A percentile compares a stretch with the other conserved stretches of the same genome.
phyloP scores from a whole-genome alignment of 2,888 invertebrate species.

The Plebejus argus region DNA sequence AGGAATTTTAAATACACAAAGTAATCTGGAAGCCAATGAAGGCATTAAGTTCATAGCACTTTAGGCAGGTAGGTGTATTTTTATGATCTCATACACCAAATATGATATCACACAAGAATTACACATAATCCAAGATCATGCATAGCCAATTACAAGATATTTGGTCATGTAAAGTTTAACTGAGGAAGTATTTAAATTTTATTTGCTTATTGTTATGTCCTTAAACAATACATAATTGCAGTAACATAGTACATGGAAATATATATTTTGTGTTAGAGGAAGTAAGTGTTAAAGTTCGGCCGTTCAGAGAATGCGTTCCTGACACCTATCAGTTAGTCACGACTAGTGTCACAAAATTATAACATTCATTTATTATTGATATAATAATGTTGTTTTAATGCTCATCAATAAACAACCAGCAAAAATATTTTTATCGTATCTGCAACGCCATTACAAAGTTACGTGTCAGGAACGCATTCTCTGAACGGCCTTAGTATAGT shows the following conservation, averaged over 20 bases:
- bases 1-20: neutral
- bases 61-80: neutral
- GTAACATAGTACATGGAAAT: neutral
- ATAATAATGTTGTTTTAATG: no score
- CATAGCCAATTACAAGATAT: neutral
- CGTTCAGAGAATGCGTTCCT: no score
- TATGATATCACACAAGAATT: neutral
- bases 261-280: neutral
- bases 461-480: no score
- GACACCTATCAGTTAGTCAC: no score
- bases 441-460: no score
- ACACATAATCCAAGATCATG: neutral
- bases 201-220: neutral
- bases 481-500: no score
- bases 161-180: neutral
- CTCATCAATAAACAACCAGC: no score
- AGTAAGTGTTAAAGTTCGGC: neutral
- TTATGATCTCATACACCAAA: slow-evolving; percentile 11
- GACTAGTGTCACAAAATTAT: no score
- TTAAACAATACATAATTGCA: neutral
- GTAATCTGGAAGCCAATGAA: neutral
- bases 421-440: no score
- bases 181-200: neutral
- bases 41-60: neutral
- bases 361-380: no score